These are phyloP conservation scores for Crenichthys baileyi DNA, from an alignment of 2,797 vertebrate species.

Conservation along the genomic window DNA sequence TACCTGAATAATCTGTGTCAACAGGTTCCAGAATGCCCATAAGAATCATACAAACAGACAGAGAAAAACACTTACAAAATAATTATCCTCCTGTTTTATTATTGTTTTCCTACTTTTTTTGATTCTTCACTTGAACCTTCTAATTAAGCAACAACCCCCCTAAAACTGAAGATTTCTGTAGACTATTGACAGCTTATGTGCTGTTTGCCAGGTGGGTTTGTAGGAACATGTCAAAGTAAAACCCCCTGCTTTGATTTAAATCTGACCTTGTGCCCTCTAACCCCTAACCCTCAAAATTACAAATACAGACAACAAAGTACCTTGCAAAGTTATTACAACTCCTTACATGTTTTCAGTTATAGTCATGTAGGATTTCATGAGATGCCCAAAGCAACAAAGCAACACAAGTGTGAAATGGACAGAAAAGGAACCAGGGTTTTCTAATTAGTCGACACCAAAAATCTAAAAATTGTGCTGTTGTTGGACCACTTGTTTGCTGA, in stretches of 20 bases:
- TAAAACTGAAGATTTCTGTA: slow-evolving; percentile 34
- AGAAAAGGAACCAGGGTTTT: not conserved
- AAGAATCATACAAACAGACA: slow-evolving; percentile 76
- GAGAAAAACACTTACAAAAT: slow-evolving; percentile 77
- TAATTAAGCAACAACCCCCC: slow-evolving; percentile 65
- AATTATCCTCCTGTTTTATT: slow-evolving; percentile 70
- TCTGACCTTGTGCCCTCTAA: not conserved
- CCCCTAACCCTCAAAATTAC: slow-evolving; percentile 11
- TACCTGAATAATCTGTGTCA: slow-evolving; percentile 87
- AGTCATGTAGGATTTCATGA: not conserved
- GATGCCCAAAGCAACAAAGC: not conserved
- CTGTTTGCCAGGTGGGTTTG: slow-evolving; percentile 24
- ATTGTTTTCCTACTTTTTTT: slow-evolving; percentile 46
- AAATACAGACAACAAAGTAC: slow-evolving; percentile 9
- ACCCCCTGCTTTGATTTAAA: slow-evolving; percentile 17
- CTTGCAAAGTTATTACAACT: not conserved
- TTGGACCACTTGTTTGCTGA: no score
- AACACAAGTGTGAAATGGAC: not conserved
- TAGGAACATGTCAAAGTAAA: slow-evolving; percentile 20
- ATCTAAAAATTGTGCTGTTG: not conserved
- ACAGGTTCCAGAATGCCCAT: slow-evolving; percentile 84
- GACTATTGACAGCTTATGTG: slow-evolving; percentile 32
- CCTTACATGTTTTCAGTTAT: not conserved
- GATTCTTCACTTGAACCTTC: slow-evolving; percentile 72
- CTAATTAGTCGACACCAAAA: not conserved